Evolutionary conservation across 2,797 vertebrate genomes (phyloP).

Genomic region (Oceanodroma leucorhoa): DNA sequence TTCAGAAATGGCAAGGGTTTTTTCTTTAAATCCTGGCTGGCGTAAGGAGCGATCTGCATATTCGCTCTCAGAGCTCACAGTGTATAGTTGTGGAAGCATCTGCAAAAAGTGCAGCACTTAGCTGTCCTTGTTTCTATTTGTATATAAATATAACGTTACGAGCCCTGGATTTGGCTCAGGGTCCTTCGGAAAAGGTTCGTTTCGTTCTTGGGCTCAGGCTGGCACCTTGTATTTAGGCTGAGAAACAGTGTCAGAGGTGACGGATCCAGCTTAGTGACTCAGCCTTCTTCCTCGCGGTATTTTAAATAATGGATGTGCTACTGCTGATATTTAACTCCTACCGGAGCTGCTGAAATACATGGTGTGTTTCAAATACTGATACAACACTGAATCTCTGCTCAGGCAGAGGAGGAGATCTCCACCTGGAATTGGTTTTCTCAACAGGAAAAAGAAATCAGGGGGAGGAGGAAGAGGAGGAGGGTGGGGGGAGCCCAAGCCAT

Average conservation of each 20-base stretch:
- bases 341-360: neutral
- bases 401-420: neutral
- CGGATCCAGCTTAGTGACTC: slow-evolving; percentile 16
- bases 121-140: neutral
- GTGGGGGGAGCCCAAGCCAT: neutral
- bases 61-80: neutral
- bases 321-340: slow-evolving; percentile 20
- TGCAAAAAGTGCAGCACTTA: neutral
- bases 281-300: neutral
- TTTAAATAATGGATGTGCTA: slow-evolving; percentile 30
- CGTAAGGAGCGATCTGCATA: fast-evolving
- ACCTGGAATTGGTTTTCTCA: neutral
- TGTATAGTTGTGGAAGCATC: neutral
- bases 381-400: neutral
- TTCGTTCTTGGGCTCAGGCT: neutral
- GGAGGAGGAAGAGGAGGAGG: neutral
- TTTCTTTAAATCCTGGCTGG: neutral
- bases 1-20: neutral
- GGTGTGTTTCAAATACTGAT: neutral
- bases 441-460: neutral
- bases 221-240: neutral
- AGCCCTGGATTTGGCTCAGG: neutral
- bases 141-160: neutral
- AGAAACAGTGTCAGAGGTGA: slow-evolving; percentile 11
- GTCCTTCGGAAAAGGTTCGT: neutral